Evolutionary conservation across 2,888 invertebrate species (phyloP), one percentile per base, ranked within the genome.

Genomic region (Epiblema foenella): DNA sequence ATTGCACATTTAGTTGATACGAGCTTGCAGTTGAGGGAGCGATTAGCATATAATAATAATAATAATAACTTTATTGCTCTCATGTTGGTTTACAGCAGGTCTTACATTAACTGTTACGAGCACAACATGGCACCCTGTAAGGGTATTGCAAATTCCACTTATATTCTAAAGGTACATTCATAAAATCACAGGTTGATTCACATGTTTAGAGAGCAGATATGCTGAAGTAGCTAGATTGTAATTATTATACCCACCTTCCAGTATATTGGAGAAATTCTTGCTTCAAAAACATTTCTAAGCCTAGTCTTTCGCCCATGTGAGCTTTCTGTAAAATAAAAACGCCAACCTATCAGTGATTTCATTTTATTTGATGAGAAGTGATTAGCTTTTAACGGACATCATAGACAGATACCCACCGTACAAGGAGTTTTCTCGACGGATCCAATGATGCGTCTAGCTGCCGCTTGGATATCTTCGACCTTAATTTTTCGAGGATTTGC

Each of bases 191-290:
- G n/a, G n/a, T n/a, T n/a, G n/a, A n/a, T n/a, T n/a, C n/a, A n/a
- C n/a, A n/a, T n/a, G n/a, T n/a, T n/a, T n/a, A n/a, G n/a, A n/a
- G n/a, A n/a, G n/a, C n/a, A n/a, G n/a, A n/a, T n/a, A n/a, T n/a
- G n/a, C n/a, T n/a, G n/a, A n/a, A n/a, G n/a, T n/a, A n/a, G n/a
- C n/a, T n/a, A n/a, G n/a, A n/a, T 33, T 33, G 9, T 5, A 5
- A 42, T 15, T 42, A 0, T 42, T 42, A 42, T n/a, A 46, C n/a
- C 77, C 91, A 97, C 97, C 98, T 97, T 87, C 99, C 99, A 20
- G 98, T 98, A 76, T 94, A 95, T 88, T 99, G 98, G 37, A 98
- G 93, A 85, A 97, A 98, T 86, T 99, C 99, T 85, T 98, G 98
- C 90, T 99, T 99, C 81, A 98, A 91, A 87, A 95, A 99, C 74